Evolutionary conservation across 2,113 vertebrate genomes (phyloP), one percentile per base, ranked within the genome.

Genomic region (Oplegnathus fasciatus): DNA sequence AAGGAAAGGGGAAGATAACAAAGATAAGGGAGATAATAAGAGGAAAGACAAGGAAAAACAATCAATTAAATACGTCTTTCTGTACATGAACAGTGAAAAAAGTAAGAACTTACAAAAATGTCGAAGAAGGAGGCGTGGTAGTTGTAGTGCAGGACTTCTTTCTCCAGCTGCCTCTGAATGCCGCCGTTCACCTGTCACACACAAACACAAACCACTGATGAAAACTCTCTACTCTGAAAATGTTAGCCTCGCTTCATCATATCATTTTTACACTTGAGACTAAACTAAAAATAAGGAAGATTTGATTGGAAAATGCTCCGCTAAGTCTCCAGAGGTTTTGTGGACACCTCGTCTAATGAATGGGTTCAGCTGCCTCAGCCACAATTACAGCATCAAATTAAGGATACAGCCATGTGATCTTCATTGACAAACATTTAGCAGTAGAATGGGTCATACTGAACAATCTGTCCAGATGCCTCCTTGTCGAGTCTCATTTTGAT

Each of bases 101-200:
- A 75, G 40, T 84, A 44, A 86, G 0, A 44, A 95, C 98, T 97
- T 95, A 99, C 98, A 94, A 99, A 99, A 85, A 99, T 99, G 93
- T 99, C 98, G 91, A 99, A 99, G 95, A 98, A 99, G 32, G 98
- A 99, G 83, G 95, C 96, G 72, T 92, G 96, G 94, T 98, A 99
- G 94, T 99, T 94, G 93, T 99, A 99, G 0, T 96, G 90, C 52
- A 98, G 91, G n/a, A 99, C 97, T 90, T 99, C 98, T 82, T 93
- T 95, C 42, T 96, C 93, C 91, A 99, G 94, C 20, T 96, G 96
- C 84, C 95, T 92, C 89, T 96, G 89, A 85, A 99, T 97, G 78
- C 96, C 96, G 18, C 97, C 97, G 80, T 96, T 98, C 62, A 97
- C 97, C 98, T 99, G 89, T 2, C 9, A 32, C 14, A 79, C 50